These are phyloP conservation scores for Mungos mungo DNA, from an alignment of 2,113 vertebrate genomes.

Conservation along the genomic window DNA sequence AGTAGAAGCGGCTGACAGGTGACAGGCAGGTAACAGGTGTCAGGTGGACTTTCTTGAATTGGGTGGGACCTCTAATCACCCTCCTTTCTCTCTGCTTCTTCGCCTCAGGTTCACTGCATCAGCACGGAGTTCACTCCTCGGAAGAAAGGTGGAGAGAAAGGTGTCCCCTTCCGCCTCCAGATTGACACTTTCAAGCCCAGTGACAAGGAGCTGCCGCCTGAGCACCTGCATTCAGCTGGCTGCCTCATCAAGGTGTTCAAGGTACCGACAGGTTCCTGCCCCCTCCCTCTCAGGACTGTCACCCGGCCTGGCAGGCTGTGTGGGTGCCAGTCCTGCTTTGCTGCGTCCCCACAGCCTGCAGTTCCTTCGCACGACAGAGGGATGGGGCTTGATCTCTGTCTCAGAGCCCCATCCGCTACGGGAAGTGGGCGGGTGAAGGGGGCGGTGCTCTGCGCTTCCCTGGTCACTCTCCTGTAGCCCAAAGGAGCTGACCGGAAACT, in stretches of 20 bases:
- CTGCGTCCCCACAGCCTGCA: not conserved
- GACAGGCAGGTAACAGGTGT: not conserved
- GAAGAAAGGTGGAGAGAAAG: conserved; percentile 82
- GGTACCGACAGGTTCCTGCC: not conserved
- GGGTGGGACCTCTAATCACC: not conserved
- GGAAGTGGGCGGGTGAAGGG: not conserved
- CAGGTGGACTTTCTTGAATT: not conserved
- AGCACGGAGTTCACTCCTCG: conserved; percentile 79
- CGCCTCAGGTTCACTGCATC: conserved; percentile 78
- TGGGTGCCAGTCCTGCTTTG: not conserved
- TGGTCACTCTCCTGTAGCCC: not conserved
- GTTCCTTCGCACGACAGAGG: not conserved
- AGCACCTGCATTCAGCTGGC: conserved; percentile 70
- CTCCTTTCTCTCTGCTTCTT: not conserved
- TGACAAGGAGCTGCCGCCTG: conserved; percentile 54
- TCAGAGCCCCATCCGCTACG: not conserved
- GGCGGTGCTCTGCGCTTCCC: not conserved
- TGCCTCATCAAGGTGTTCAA: conserved; percentile 81
- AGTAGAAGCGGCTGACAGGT: not conserved
- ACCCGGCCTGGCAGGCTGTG: not conserved
- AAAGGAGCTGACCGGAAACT: conserved; percentile 76
- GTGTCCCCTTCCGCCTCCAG: conserved; percentile 76
- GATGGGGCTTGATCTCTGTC: not conserved
- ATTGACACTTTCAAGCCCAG: conserved; percentile 77
- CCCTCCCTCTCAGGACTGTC: not conserved